Evolutionary conservation across 2,113 vertebrate species (phyloP), one percentile per base, ranked within the genome.

Genomic region (Eudyptes chrysolophus): DNA sequence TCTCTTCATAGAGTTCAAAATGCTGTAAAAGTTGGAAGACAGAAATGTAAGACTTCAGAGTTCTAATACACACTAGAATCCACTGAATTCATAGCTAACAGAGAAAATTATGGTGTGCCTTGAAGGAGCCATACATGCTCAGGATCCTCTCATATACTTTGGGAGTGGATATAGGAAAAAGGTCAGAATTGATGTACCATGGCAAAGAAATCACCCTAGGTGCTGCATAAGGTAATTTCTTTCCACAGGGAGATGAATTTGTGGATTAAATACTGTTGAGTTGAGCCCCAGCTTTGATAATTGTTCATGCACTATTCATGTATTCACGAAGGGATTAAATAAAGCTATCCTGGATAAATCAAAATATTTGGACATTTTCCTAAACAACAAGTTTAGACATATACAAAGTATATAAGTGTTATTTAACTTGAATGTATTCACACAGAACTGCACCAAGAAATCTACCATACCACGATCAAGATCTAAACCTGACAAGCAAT

Each of bases 141-240:
- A 38, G 72, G 64, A 69, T 58, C 42, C 21, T 52, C 17, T 87
- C n/a, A 36, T 27, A 16, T 57, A 32, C 22, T 82, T 48, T n/a
- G 40, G 21, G 18, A 69, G 8, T 29, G 13, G 15, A 38, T 75
- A 32, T 3, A 75, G 22, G 48, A 60, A 93, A 97, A 97, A 94
- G 74, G 84, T 95, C 77, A 92, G 69, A 95, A 89, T 4, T 78
- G 25, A 79, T 95, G 84, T 42, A 78, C 77, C 77, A 64, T 84
- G 61, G 15, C 64, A 87, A 92, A 42, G 60, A 92, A 87, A 93
- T 89, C 74, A 80, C 18, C 19, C 30, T 55, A 65, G 20, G 34
- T 77, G 25, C 19, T 78, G 65, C 15, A 76, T 69, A 58, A 65
- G 29, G 55, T 61, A 51, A 80, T 91, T 80, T 52, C 9, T 81